Evolutionary conservation across 1,140 invertebrate species (phyloP).

Genomic region (Apis cerana): DNA sequence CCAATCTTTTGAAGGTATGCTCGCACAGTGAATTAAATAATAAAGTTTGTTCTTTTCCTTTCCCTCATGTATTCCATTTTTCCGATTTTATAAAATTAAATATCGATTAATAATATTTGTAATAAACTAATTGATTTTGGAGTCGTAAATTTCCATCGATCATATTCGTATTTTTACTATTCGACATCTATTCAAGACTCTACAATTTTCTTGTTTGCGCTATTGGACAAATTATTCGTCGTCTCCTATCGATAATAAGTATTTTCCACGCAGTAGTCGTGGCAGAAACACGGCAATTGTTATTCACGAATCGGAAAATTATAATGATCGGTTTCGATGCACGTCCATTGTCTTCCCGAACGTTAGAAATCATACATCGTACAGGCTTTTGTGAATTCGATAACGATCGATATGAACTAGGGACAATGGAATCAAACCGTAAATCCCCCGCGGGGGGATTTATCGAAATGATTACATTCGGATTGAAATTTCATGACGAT

Average conservation of each 20-base stretch:
- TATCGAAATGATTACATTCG: background rate
- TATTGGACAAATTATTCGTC: no score
- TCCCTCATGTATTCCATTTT: no score
- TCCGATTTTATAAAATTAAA: no score
- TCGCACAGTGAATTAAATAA: no score
- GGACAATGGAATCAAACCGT: background rate
- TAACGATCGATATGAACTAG: background rate
- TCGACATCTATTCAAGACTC: no score
- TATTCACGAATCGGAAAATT: background rate
- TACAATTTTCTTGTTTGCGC: no score
- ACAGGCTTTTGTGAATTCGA: background rate
- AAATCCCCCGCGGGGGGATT: background rate
- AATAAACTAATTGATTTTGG: no score
- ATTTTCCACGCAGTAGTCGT: background rate
- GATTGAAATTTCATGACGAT: conserved; percentile 11
- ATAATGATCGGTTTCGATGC: background rate
- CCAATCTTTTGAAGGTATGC: no score
- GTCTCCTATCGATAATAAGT: background rate
- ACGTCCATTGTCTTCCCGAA: background rate
- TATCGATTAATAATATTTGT: no score
- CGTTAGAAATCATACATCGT: conserved; percentile 1
- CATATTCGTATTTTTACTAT: no score
- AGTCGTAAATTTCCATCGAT: no score
- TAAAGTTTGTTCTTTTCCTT: no score
- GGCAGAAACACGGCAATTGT: background rate